These are phyloP conservation scores for Tachina fera DNA, from an alignment of 2,888 invertebrate genomes.

Conservation along the genomic window DNA sequence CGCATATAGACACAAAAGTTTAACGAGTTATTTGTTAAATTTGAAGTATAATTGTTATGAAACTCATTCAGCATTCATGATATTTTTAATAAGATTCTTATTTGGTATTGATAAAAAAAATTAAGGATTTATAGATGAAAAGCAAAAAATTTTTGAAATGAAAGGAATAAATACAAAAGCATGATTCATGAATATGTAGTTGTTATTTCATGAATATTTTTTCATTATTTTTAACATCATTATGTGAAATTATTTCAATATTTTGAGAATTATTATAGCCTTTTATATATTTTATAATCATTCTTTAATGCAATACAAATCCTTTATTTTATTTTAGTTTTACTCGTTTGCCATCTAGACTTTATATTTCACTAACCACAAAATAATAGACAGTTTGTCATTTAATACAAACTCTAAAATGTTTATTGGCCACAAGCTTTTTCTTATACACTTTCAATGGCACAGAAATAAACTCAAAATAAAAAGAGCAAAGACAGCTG, in stretches of 20 bases:
- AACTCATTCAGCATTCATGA: conserved; percentile 48
- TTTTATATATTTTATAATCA: background rate
- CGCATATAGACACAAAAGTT: background rate
- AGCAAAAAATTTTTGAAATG: too few species aligned
- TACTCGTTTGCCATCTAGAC: background rate
- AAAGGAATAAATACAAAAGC: too few species aligned
- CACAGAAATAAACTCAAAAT: background rate
- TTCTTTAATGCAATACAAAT: background rate
- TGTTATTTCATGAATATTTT: too few species aligned
- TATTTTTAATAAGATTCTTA: background rate
- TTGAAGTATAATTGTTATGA: background rate
- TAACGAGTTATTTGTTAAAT: background rate
- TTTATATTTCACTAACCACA: conserved; percentile 32
- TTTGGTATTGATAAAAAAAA: background rate
- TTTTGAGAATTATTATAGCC: background rate
- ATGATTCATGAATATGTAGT: too few species aligned
- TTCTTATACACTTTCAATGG: background rate
- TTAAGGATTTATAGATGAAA: too few species aligned
- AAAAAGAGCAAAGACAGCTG: background rate
- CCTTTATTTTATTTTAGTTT: conserved; percentile 19
- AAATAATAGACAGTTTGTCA: conserved; percentile 60
- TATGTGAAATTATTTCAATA: background rate
- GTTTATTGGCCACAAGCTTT: conserved; percentile 53
- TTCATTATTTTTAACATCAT: too few species aligned
- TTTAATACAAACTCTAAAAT: conserved; percentile 51